phyloP scores from a whole-genome alignment of 2,797 vertebrate species.

The Anguilla anguilla region DNA sequence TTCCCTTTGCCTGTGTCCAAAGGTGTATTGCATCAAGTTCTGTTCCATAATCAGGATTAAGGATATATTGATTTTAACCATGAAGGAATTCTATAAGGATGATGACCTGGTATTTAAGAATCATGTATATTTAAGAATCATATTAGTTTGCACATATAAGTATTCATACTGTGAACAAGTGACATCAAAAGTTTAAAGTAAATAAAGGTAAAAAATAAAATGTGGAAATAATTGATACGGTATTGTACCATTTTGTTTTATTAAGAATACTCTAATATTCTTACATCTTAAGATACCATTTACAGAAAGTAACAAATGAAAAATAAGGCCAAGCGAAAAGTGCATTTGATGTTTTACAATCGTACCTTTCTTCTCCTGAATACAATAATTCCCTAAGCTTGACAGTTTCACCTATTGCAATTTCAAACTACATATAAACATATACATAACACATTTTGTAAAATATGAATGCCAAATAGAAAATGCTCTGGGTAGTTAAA shows the following conservation, averaged over 20 bases:
- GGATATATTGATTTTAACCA: no score
- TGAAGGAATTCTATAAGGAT: no score
- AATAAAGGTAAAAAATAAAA: not conserved
- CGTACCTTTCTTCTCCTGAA: not conserved
- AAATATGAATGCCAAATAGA: constrained; percentile 7
- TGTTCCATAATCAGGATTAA: no score
- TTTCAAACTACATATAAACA: not conserved
- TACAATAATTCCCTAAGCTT: constrained; percentile 5
- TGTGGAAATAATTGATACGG: not conserved
- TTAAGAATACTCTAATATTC: not conserved
- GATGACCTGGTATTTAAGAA: no score
- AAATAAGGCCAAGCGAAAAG: not conserved
- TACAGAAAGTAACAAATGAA: not conserved
- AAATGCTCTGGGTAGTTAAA: not conserved
- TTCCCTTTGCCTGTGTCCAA: no score
- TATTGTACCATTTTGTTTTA: constrained; percentile 6
- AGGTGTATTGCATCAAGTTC: no score
- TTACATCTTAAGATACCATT: not conserved
- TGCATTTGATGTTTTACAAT: not conserved
- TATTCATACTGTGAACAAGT: not conserved
- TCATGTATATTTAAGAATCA: not conserved
- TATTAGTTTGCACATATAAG: not conserved
- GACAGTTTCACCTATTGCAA: not conserved
- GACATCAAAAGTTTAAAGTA: not conserved
- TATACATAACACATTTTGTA: not conserved